phyloP scores from a whole-genome alignment of 1,140 invertebrate genomes.

The Hylaeus volcanicus region DNA sequence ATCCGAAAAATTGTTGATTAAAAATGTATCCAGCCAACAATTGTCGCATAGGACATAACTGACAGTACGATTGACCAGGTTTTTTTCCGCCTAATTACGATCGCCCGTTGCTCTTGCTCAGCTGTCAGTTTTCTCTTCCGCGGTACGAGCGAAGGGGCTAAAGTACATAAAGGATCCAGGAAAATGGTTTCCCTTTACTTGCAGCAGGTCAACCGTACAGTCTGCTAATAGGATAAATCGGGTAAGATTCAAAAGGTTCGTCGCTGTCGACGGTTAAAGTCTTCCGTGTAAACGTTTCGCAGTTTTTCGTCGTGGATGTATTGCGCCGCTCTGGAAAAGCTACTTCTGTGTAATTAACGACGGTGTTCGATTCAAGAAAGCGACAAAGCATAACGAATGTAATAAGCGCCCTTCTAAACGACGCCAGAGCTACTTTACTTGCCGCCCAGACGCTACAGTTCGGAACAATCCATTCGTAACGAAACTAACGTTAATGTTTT shows the following conservation, averaged over 20 bases:
- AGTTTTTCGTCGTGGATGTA: neutral
- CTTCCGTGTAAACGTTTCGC: conserved; percentile 43
- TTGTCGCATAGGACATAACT: no score
- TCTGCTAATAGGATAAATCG: conserved; percentile 59
- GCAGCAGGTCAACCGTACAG: conserved; percentile 53
- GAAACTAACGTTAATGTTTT: neutral
- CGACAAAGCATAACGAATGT: neutral
- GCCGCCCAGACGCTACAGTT: neutral
- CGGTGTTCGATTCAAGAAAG: neutral
- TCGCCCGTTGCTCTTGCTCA: conserved; percentile 17
- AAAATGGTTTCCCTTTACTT: conserved; percentile 46
- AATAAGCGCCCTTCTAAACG: neutral
- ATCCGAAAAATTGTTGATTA: no score
- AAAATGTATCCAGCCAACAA: no score
- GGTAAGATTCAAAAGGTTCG: conserved; percentile 52
- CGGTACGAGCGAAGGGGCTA: conserved; percentile 28
- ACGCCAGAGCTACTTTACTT: neutral
- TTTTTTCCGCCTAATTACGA: conserved; percentile 51
- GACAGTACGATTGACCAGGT: neutral
- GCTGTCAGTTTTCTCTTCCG: conserved; percentile 45
- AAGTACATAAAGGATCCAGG: conserved; percentile 46
- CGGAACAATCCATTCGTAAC: neutral
- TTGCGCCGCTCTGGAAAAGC: neutral
- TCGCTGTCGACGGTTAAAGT: conserved; percentile 49
- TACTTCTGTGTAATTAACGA: conserved; percentile 35